Base-by-base conservation (phyloP, 1,140 invertebrate species). In the Drosophila ogumai region DNA sequence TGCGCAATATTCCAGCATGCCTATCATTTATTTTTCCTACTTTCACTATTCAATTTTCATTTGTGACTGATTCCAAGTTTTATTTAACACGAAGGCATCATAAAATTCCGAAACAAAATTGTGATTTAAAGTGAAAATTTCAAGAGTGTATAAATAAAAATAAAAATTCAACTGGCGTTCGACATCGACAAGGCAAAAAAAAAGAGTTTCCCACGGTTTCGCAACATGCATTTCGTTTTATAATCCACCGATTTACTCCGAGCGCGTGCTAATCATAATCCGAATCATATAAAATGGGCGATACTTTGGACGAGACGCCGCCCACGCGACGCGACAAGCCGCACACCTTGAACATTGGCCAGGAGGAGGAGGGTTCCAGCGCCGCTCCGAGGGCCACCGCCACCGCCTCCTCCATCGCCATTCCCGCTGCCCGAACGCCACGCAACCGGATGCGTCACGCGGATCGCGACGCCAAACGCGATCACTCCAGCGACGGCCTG, bases 321-420 rank as follows among this genome's bases (percentile, higher is more conserved):
- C 87, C 88, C 17, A 36, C 76, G 81, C 91, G 87, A 10, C 81
- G 79, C 58, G 87, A 91, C 64, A 92, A 92, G 32, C 91, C 91
- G 40, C 90, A 91, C 59, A 79, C 56, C 5, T 65, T 92, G 40
- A 75, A 79, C 61, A 88, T 88, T 75, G 74, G 66, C 13, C 66
- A 79, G 44, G 71, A 75, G 65, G 86, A 76, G 58, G 46, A 56
- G 66, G 63, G 43, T 58, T 34, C 68, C 58, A 10, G 43, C 9
- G 57, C 67, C n/a, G 28, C 40, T 1, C 3, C 60, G n/a, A 25
- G 50, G 32, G 34, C 57, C 6, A 2, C 59, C 8, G 36, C 54
- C 1, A 6, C 44, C 25, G 13, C 32, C 17, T 41, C 60, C 60
- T 49, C 60, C 17, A 44, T 43, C 9, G 22, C 73, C 25, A 49